A percentile compares a stretch with the other conserved stretches of the same genome.
Evolutionary conservation across 2,113 vertebrate species (phyloP).

Genomic region (Montifringilla adamsi): DNA sequence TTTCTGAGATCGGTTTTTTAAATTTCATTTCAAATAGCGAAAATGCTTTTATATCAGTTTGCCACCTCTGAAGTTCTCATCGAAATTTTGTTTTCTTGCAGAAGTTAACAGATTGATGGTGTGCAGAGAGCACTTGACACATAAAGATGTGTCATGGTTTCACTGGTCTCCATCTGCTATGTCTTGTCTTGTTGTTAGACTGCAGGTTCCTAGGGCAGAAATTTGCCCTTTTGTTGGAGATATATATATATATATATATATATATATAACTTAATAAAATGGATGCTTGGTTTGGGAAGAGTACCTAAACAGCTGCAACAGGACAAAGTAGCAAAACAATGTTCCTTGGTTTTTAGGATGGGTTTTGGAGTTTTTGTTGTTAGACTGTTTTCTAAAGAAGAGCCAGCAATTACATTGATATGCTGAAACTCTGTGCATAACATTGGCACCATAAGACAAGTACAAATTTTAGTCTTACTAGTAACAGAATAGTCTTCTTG

Average conservation of each 20-base stretch:
- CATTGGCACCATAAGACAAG: neutral
- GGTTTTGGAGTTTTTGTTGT: neutral
- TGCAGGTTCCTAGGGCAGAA: neutral
- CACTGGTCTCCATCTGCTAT: neutral
- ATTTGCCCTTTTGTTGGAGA: neutral
- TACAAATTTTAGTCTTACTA: neutral
- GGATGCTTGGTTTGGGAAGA: neutral
- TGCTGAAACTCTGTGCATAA: neutral
- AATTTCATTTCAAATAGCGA: neutral
- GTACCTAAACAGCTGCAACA: neutral
- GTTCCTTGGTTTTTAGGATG: neutral
- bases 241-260: neutral
- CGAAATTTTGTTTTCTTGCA: neutral
- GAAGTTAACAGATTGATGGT: neutral
- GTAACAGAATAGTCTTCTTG: neutral
- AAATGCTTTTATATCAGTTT: neutral
- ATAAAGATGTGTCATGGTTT: neutral
- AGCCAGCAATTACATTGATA: neutral
- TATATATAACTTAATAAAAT: neutral
- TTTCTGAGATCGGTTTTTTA: neutral
- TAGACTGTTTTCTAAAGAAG: neutral
- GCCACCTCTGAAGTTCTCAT: neutral
- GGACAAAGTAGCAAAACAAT: neutral
- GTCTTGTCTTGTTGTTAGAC: neutral
- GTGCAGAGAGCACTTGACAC: neutral